Evolutionary conservation across 1,140 invertebrate species (phyloP).

Genomic region (Eriosoma lanigerum): DNA sequence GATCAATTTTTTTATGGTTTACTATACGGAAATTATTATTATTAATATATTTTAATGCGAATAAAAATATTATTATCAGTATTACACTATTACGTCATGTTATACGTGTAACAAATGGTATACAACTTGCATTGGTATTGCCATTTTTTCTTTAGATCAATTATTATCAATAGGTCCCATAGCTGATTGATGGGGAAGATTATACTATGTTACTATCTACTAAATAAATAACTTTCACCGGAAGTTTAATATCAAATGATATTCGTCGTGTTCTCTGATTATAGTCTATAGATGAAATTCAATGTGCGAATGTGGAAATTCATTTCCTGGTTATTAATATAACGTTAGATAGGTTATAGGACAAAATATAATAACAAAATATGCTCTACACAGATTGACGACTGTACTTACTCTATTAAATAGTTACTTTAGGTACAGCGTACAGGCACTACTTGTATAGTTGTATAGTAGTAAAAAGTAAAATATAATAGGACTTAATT

Average conservation of each 20-base stretch:
- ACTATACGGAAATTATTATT: too few species aligned
- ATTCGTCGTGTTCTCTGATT: background rate
- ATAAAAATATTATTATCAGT: background rate
- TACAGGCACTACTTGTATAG: too few species aligned
- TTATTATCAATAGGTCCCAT: background rate
- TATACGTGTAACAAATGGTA: background rate
- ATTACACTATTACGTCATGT: background rate
- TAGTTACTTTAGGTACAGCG: too few species aligned
- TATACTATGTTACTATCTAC: background rate
- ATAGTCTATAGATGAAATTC: constrained; percentile 2
- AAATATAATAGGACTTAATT: too few species aligned
- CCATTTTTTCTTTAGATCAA: background rate
- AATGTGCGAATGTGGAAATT: background rate
- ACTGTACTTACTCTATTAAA: too few species aligned
- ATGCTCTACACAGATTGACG: too few species aligned
- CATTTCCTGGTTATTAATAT: constrained; percentile 1
- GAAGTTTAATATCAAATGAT: background rate
- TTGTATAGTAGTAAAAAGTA: too few species aligned
- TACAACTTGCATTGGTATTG: background rate
- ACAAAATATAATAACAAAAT: too few species aligned
- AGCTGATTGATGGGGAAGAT: background rate
- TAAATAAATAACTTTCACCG: background rate
- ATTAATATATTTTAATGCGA: background rate
- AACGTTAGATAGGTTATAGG: background rate
- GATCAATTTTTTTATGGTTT: too few species aligned